phyloP scores from a whole-genome alignment of 1,140 invertebrate genomes.

The Leptinotarsa defecta region DNA sequence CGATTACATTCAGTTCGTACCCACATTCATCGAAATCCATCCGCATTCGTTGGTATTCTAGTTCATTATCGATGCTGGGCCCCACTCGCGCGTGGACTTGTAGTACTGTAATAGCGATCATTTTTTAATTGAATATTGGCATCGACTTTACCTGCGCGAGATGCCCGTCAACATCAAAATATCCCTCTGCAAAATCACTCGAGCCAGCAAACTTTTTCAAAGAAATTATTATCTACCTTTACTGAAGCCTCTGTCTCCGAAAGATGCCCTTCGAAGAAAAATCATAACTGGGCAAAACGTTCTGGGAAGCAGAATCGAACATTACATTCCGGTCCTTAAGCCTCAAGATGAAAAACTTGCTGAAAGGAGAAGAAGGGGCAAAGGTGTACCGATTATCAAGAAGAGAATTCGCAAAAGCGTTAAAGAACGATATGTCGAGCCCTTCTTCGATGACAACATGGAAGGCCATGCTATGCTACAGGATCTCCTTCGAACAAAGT shows the following conservation, averaged over 20 bases:
- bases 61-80: slow-evolving; percentile 40
- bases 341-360: slow-evolving; percentile 49
- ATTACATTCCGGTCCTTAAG: slow-evolving; percentile 75
- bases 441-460: slow-evolving; percentile 70
- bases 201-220: slow-evolving; percentile 75
- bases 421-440: slow-evolving; percentile 66
- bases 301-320: slow-evolving; percentile 53
- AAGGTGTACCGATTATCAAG: slow-evolving; percentile 60
- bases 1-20: slow-evolving; percentile 39
- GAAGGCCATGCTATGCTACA: slow-evolving; percentile 64
- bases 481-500: slow-evolving; percentile 59
- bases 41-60: slow-evolving; percentile 37
- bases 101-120: slow-evolving; percentile 19
- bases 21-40: slow-evolving; percentile 31
- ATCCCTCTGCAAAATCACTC: slow-evolving; percentile 80
- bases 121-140: not conserved
- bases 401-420: slow-evolving; percentile 66
- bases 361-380: slow-evolving; percentile 59
- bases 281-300: slow-evolving; percentile 58
- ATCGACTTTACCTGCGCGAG: slow-evolving; percentile 7
- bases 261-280: slow-evolving; percentile 69
- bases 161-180: slow-evolving; percentile 56
- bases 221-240: slow-evolving; percentile 83
- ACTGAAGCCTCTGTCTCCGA: slow-evolving; percentile 78
- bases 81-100: slow-evolving; percentile 26